Base-by-base conservation (phyloP, 2,113 vertebrate genomes). In the Seriola aureovittata region DNA sequence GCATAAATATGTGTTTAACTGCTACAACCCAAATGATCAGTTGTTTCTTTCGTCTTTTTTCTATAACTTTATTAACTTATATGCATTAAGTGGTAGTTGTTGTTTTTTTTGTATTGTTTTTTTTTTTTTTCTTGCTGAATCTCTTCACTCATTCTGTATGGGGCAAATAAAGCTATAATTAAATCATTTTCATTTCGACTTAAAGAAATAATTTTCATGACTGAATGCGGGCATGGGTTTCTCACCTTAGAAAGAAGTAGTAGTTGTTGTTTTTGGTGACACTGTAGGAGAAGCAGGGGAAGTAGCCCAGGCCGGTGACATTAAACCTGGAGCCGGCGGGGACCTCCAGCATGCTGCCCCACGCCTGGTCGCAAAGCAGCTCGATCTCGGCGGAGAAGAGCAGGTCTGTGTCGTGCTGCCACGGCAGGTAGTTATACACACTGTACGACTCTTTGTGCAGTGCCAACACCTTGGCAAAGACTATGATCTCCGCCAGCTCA, bases 321-420 rank as follows among this genome's bases (percentile, higher is more conserved):
- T 97, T 97, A 36, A 97, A 96, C 87, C 95, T 89, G 86, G 96
- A 96, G 8, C 96, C 96, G 5, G 96, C 93, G 4, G 96, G 96
- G 29, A 97, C 95, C 93, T 96, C 96, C 90, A 97, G 88, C 96
- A 96, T 97, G 93, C 95, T 96, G 65, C 96, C 96, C 96, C 96
- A 97, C 36, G 96, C 95, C 91, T 97, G 96, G 88, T 96, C 96
- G 78, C 96, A 96, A 80, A 93, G 88, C 81, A 97, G 91, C 93
- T 96, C 96, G 60, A 97, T 96, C 92, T 96, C 96, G 0, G 96
- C 96, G 3, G 95, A 94, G 86, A 93, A 97, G 70, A 97, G 94
- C 23, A 96, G 92, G 72, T 95, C 95, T 2, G 93, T 90, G 90
- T 95, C 92, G 80, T 95, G 88, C 81, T 96, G 94, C 95, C 95